Conservation (phyloP, 2,797 vertebrate genomes). For the Lithobates sylvaticus region DNA sequence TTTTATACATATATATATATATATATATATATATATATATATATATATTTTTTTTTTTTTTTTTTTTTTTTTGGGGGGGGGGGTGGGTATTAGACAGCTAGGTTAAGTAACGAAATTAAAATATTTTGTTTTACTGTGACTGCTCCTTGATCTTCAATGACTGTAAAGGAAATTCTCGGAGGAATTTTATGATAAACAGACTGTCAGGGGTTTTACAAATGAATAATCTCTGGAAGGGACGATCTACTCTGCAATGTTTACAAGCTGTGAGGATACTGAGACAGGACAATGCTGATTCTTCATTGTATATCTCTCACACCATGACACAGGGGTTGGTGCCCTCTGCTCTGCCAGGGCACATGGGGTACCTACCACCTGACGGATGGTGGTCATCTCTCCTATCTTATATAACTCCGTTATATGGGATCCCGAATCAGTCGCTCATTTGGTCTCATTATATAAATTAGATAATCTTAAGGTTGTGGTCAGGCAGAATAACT, state of each 20-base stretch:
- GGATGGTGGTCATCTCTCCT: neutral
- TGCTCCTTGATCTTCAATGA: conserved; percentile 29
- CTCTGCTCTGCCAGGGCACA: neutral
- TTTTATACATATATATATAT: no score
- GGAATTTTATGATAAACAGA: conserved; percentile 49
- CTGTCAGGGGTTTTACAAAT: conserved; percentile 15
- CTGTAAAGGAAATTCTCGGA: conserved; percentile 10
- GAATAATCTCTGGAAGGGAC: conserved; percentile 35
- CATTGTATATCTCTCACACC: neutral
- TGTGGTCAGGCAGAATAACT: no score
- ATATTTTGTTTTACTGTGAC: conserved; percentile 9
- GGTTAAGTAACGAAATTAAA: conserved; percentile 21
- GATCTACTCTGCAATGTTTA: conserved; percentile 1
- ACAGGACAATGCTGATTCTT: neutral
- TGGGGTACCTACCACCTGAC: neutral
- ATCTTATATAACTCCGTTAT: no score
- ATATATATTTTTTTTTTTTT: no score
- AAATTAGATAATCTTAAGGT: no score
- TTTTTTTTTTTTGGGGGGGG: no score
- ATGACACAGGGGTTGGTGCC: neutral
- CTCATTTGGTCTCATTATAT: no score
- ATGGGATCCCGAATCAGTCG: no score
- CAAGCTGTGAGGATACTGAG: conserved; percentile 1
- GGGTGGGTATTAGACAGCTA: neutral
- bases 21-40: no score